Base-by-base conservation (phyloP, 2,797 vertebrate genomes). In the Champsocephalus gunnari region DNA sequence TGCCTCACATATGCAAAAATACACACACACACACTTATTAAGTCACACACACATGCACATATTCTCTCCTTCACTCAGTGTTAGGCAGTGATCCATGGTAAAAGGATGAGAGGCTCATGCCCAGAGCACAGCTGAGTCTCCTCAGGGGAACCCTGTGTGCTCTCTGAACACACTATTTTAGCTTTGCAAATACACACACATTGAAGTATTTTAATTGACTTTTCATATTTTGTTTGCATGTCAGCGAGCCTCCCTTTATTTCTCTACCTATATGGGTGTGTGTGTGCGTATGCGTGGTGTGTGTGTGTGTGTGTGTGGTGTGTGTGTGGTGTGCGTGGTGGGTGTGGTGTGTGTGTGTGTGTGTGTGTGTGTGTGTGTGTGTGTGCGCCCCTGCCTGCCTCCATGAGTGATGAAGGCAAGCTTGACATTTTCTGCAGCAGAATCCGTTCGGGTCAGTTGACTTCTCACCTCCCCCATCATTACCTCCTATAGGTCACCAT, bases 101-200 rank as follows among this genome's bases (percentile, higher is more conserved):
- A 95, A 92, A 89, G 89, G 93, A 94, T 87, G 91, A 93, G 91
- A 89, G 89, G 89, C 88, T 92, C 89, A 92, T 92, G 92, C 92
- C 92, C 87, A 88, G 84, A 92, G 90, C 94, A 90, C 95, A 95
- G 94, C 94, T 95, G 94, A 94, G 95, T 84, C 93, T 92, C 90
- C 94, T 94, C 93, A 84, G 87, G 94, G 94, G 93, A 92, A 81
- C 84, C 84, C 91, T 85, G 80, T 86, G 86, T 90, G 83, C 92
- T 89, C 86, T 89, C 84, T 66, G 34, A 84, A 88, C 75, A 60
- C 84, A 71, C 83, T 82, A 70, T 75, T 89, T 86, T 80, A 59
- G 81, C 50, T 69, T 51, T 65, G 51, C 43, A 77, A 64, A 66
- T 70, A 65, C 70, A 80, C 70, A 56, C 43, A 56, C 53, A 71